Conservation (phyloP, 2,113 vertebrate genomes). For the Mellivora capensis region DNA sequence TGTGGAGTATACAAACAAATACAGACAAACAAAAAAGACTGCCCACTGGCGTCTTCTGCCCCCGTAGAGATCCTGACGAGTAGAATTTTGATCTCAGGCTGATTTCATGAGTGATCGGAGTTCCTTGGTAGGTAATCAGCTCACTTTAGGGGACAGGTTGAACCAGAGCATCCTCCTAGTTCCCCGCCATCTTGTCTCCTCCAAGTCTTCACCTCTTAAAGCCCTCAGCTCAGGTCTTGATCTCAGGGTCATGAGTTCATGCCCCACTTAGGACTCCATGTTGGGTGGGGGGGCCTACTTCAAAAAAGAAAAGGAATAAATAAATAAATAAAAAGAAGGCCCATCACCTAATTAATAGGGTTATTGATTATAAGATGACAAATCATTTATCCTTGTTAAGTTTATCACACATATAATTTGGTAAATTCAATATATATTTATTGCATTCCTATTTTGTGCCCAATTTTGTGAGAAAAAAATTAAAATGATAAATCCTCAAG, state of each 20-base stretch:
- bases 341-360: background rate
- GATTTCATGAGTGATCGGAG: too few species aligned
- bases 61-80: too few species aligned
- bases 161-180: too few species aligned
- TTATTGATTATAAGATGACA: background rate
- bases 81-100: too few species aligned
- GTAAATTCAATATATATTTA: background rate
- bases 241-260: background rate
- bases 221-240: too few species aligned
- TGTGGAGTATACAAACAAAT: too few species aligned
- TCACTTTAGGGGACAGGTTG: too few species aligned
- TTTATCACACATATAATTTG: background rate
- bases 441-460: background rate
- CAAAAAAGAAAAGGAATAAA: background rate
- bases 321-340: background rate
- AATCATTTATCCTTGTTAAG: background rate
- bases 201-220: too few species aligned
- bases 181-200: too few species aligned
- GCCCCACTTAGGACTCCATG: background rate
- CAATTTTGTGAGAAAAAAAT: slow-evolving; percentile 33
- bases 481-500: background rate
- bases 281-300: background rate
- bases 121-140: too few species aligned
- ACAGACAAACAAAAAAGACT: too few species aligned
- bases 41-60: too few species aligned